phyloP scores from a whole-genome alignment of 64 coral and sea anemone genomes.

The Anthopleura sola region DNA sequence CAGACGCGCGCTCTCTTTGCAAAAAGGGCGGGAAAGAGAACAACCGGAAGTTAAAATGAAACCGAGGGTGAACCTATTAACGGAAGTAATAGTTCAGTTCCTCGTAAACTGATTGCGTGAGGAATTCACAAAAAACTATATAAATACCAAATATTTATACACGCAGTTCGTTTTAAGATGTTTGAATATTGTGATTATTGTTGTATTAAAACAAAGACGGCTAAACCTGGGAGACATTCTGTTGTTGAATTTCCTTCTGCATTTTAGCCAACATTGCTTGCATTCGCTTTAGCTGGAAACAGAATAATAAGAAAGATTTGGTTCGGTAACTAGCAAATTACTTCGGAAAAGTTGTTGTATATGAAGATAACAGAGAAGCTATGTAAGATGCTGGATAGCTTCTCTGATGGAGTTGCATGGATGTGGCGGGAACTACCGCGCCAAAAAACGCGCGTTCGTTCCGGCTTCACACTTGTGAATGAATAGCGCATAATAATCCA shows the following conservation, averaged over 20 bases:
- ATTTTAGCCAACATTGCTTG: constrained; percentile 54
- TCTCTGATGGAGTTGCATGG: no score
- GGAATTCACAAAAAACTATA: not conserved
- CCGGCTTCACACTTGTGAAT: no score
- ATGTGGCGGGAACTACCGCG: no score
- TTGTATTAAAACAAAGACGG: not conserved
- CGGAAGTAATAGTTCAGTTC: not conserved
- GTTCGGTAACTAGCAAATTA: no score
- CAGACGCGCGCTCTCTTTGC: not conserved
- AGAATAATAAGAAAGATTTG: not conserved
- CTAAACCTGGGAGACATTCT: constrained; percentile 24
- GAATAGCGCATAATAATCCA: no score
- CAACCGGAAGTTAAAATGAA: not conserved
- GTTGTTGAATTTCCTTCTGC: constrained; percentile 49
- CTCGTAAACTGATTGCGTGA: not conserved
- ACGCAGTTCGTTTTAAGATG: not conserved
- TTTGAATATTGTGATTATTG: not conserved
- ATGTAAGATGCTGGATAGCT: no score
- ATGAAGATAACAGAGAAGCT: no score
- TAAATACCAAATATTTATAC: constrained; percentile 9
- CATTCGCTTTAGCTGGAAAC: constrained; percentile 50
- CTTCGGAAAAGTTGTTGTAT: no score
- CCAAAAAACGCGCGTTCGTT: no score
- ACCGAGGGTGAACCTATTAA: not conserved
- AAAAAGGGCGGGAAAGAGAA: not conserved